Conservation (phyloP, 1,140 invertebrate genomes). For the Rhynchophorus ferrugineus region DNA sequence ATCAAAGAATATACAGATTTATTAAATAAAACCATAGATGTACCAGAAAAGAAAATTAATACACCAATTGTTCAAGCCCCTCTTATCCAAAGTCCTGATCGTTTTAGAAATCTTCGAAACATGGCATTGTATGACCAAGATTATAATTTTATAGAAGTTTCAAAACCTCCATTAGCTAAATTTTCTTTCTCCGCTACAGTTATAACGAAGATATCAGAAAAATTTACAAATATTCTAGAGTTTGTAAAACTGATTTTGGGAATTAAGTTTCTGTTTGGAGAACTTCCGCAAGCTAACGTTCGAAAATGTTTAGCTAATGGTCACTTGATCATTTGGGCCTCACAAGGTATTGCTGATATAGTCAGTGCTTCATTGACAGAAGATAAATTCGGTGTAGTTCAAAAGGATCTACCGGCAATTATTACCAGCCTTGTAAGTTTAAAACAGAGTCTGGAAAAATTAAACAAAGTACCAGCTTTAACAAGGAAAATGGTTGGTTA, state of each 20-base stretch:
- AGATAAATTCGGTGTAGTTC: conserved; percentile 72
- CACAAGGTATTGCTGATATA: conserved; percentile 60
- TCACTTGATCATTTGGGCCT: conserved; percentile 62
- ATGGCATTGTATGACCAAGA: conserved; percentile 23
- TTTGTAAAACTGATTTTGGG: conserved; percentile 48
- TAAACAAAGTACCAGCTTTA: conserved; percentile 56
- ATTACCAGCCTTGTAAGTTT: conserved; percentile 56
- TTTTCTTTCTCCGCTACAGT: conserved; percentile 8
- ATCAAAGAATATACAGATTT: conserved; percentile 55
- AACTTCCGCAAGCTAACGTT: conserved; percentile 58
- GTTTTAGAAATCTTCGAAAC: conserved; percentile 30
- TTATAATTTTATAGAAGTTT: conserved; percentile 17
- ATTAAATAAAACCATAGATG: conserved; percentile 48
- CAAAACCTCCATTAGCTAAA: conserved; percentile 8
- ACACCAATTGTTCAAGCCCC: conserved; percentile 11
- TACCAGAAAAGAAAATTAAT: conserved; percentile 26
- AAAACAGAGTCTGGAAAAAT: conserved; percentile 61
- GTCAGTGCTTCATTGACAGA: conserved; percentile 60
- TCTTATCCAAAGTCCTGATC: conserved; percentile 14
- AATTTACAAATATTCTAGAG: conserved; percentile 12
- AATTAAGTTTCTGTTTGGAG: conserved; percentile 62
- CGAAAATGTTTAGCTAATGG: conserved; percentile 54
- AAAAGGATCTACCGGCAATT: conserved; percentile 64
- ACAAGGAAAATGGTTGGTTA: conserved; percentile 51
- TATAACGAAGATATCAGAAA: conserved; percentile 16